These are phyloP conservation scores for Vulpes ferrilata DNA, from an alignment of 2,113 vertebrate species.

Conservation along the genomic window DNA sequence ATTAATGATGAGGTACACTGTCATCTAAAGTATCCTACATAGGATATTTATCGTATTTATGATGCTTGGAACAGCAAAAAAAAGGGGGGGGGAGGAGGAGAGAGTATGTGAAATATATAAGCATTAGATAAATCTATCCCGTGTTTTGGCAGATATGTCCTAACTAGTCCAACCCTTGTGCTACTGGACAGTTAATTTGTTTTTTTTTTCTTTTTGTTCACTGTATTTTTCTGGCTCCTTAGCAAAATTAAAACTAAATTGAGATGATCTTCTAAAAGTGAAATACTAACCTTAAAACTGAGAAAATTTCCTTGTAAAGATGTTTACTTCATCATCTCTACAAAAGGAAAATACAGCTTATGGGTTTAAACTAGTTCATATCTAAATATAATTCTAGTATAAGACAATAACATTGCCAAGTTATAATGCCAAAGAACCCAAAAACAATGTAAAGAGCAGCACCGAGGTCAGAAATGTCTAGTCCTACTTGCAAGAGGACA, in stretches of 20 bases:
- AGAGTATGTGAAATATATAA: background rate
- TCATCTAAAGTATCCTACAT: background rate
- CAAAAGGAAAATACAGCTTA: background rate
- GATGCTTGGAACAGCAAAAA: background rate
- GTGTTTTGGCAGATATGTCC: background rate
- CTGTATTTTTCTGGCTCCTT: background rate
- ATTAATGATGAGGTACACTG: background rate
- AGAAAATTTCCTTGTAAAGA: background rate
- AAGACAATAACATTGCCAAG: background rate
- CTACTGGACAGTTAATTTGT: background rate
- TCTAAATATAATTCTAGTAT: background rate
- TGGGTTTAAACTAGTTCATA: background rate
- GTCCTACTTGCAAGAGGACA: background rate
- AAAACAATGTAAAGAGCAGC: background rate
- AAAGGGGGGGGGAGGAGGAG: background rate
- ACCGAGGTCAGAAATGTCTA: background rate
- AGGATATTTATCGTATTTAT: background rate
- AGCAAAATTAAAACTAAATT: conserved; percentile 32
- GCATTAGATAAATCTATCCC: background rate
- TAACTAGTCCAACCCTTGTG: background rate
- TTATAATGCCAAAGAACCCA: background rate
- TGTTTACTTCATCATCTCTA: background rate
- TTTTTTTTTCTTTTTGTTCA: background rate
- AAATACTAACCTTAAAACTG: background rate
- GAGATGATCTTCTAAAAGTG: background rate